A percentile compares a stretch with the other conserved stretches of the same genome.
Evolutionary conservation across 53 echinoderm and acorn worm genomes (phyloP).

Genomic region (Luidia sarsii): DNA sequence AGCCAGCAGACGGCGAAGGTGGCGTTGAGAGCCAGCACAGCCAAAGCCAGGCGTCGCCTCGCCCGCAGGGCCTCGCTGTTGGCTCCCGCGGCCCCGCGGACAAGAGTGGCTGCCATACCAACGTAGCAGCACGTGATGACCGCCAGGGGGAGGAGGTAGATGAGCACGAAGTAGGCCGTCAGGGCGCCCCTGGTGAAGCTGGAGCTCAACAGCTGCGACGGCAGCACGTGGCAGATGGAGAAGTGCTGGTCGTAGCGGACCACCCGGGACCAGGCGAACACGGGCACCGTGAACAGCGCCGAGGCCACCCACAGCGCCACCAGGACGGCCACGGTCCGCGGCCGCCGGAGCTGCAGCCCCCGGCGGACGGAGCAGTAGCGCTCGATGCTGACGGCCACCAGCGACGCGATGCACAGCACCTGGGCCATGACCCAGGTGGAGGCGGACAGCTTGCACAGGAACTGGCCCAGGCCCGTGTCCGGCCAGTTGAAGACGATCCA

Average conservation of each 20-base stretch:
- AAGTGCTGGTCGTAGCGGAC: neutral
- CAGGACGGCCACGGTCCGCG: neutral
- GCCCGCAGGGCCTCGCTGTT: neutral
- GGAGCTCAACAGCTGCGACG: neutral
- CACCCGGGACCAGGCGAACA: neutral
- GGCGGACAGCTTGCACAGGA: constrained; percentile 6
- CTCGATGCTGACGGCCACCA: constrained; percentile 28
- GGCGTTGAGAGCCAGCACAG: neutral
- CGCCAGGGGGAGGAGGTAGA: constrained; percentile 10
- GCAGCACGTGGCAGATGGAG: neutral
- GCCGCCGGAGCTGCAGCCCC: constrained; percentile 2
- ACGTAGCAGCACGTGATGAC: constrained; percentile 19
- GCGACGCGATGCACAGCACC: constrained; percentile 3
- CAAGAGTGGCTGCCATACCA: neutral
- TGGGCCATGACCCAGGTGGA: neutral
- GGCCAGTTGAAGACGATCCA: constrained; percentile 14
- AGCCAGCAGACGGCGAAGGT: constrained; percentile 26
- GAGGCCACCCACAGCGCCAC: neutral
- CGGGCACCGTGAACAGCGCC: neutral
- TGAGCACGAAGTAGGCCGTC: neutral
- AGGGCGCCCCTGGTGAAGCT: neutral
- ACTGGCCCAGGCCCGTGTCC: neutral
- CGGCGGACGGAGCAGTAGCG: constrained; percentile 20
- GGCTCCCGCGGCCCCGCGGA: neutral
- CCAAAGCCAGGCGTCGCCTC: constrained; percentile 9